Evolutionary conservation across 2,113 vertebrate species (phyloP), one percentile per base, ranked within the genome.

Genomic region (Cololabis saira): DNA sequence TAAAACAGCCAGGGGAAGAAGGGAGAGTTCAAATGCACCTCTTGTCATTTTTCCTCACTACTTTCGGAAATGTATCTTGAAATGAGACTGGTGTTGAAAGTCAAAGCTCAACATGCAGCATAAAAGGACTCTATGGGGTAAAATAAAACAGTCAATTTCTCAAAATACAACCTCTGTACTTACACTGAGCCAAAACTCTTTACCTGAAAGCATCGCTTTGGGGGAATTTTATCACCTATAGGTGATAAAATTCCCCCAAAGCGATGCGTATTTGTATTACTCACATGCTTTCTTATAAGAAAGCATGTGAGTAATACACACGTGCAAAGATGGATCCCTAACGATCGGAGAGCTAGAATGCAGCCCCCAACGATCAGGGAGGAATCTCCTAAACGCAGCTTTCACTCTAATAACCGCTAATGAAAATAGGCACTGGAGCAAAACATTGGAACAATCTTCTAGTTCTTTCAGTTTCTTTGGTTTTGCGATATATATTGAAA

Each of bases 341-440:
- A 74, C 57, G 67, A 84, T 73, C 58, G 75, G n/a, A 53, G 17
- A 56, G 67, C 76, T 56, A 67, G 61, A 37, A 19, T 50, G 63
- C 16, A 44, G 37, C 5, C 2, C 40, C 18, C 19, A 76, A 77
- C 40, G 55, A 54, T 55, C 51, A 53, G 30, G 44, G 44, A 43
- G 45, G 48, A 61, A 71, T 27, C 24, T 27, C 24, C 24, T 27
- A 27, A 37, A 37, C 10, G 33, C 33, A 37, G 33, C 33, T 9
- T 7, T 37, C 33, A 37, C 33, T 37, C 1, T 21, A 14, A 17
- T 18, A 2, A 9, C n/a, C 12, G 6, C 48, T 14, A 21, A 12
- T 21, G 9, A 33, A 12, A 54, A 37, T 54, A 73, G 18, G 57
- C 59, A 76, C 74, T 64, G 55, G 27, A 47, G 63, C 27, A 56